Evolutionary conservation across 1,140 invertebrate genomes (phyloP).

Genomic region (Drosophila albomicans): DNA sequence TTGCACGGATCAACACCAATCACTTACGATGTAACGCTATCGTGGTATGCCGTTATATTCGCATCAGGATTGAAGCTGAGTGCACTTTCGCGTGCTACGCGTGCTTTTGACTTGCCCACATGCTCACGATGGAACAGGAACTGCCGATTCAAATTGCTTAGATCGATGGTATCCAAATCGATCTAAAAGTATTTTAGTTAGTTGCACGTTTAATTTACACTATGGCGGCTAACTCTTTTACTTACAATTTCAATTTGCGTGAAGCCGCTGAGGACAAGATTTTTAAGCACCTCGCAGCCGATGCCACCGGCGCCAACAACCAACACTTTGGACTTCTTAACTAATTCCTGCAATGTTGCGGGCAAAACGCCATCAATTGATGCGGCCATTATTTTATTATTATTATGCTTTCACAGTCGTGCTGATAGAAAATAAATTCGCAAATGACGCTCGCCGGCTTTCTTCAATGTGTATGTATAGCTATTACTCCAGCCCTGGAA

Average conservation of each 20-base stretch:
- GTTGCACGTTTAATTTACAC: slow-evolving; percentile 27
- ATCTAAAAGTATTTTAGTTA: slow-evolving; percentile 89
- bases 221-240: slow-evolving; percentile 25
- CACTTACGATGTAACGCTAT: slow-evolving; percentile 94
- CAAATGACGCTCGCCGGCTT: slow-evolving; percentile 62
- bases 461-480: not conserved
- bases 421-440: slow-evolving; percentile 11
- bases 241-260: slow-evolving; percentile 97
- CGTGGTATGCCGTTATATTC: slow-evolving; percentile 95
- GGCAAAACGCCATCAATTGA: slow-evolving; percentile 88
- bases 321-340: slow-evolving; percentile 88
- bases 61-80: slow-evolving; percentile 95
- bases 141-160: slow-evolving; percentile 99
- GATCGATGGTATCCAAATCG: slow-evolving; percentile 99
- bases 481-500: not conserved
- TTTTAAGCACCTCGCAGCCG: slow-evolving; percentile 99
- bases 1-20: no score
- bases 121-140: slow-evolving; percentile 99
- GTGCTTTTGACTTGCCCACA: slow-evolving; percentile 98
- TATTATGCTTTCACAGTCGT: not conserved
- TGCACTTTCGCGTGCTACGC: slow-evolving; percentile 95
- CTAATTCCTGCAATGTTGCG: slow-evolving; percentile 86
- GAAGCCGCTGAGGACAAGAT: slow-evolving; percentile 98
- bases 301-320: slow-evolving; percentile 99
- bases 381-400: slow-evolving; percentile 87